Conservation (phyloP, 2,113 vertebrate genomes). For the Spea multiplicata region DNA sequence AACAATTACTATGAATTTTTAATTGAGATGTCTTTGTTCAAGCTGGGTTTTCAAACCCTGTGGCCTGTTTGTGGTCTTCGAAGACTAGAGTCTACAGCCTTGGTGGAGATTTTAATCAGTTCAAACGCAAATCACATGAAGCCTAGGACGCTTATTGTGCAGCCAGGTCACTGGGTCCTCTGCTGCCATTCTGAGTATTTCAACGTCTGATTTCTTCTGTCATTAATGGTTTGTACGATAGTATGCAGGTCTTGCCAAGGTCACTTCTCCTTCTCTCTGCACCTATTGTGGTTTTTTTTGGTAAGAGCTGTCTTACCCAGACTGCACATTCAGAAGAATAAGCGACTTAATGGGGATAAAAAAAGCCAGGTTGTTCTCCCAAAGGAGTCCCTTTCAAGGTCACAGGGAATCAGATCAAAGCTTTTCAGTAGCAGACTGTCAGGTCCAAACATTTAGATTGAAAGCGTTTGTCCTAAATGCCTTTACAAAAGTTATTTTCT, state of each 20-base stretch:
- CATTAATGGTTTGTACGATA: slow-evolving; percentile 23
- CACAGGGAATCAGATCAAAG: slow-evolving; percentile 30
- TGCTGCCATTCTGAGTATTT: slow-evolving; percentile 32
- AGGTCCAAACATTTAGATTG: slow-evolving; percentile 26
- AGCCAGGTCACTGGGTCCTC: slow-evolving; percentile 10
- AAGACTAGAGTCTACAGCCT: neutral
- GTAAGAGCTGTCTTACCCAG: slow-evolving; percentile 41
- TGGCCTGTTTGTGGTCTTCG: no score
- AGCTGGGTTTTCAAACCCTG: no score
- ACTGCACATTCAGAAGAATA: slow-evolving; percentile 28
- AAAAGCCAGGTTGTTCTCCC: slow-evolving; percentile 6
- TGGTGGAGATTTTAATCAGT: slow-evolving; percentile 16
- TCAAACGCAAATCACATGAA: slow-evolving; percentile 13
- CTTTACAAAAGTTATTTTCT: neutral
- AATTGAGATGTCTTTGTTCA: no score
- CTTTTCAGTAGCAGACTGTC: slow-evolving; percentile 24
- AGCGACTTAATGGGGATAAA: slow-evolving; percentile 46
- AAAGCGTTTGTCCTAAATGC: slow-evolving; percentile 35
- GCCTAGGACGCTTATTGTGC: slow-evolving; percentile 1
- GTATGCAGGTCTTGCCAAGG: slow-evolving; percentile 22
- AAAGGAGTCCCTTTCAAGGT: slow-evolving; percentile 37
- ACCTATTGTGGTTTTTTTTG: slow-evolving; percentile 19
- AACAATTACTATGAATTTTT: no score
- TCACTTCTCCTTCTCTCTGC: slow-evolving; percentile 7
- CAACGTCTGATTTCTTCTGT: slow-evolving; percentile 11